Conservation (phyloP, 2,797 vertebrate genomes). For the Karalla daura region DNA sequence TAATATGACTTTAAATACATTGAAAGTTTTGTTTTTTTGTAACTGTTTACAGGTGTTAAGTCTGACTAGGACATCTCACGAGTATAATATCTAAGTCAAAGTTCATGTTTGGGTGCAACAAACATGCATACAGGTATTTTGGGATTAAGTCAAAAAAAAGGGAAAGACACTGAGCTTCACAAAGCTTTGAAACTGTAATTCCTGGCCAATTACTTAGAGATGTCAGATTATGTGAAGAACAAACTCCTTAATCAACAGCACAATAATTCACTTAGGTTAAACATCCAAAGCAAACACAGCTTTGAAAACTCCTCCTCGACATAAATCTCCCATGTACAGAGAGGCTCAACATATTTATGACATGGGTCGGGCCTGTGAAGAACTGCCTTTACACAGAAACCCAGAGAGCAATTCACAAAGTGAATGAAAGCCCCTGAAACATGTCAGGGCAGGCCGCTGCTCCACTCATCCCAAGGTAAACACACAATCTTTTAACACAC, state of each 20-base stretch:
- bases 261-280: background rate
- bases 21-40: too few relatives aligned
- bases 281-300: conserved; percentile 7
- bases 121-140: background rate
- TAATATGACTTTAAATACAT: too few relatives aligned
- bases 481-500: too few relatives aligned
- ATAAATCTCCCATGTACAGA: background rate
- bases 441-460: conserved; percentile 28
- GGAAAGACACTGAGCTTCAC: background rate
- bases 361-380: background rate
- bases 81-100: too few relatives aligned
- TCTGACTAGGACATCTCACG: too few relatives aligned
- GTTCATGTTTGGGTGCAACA: background rate
- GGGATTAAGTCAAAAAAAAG: too few relatives aligned
- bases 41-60: too few relatives aligned
- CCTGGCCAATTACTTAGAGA: background rate
- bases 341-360: conserved; percentile 23
- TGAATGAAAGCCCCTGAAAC: conserved; percentile 23
- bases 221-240: background rate
- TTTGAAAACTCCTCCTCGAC: conserved; percentile 12
- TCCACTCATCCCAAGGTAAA: conserved; percentile 49
- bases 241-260: background rate
- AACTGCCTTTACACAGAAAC: conserved; percentile 8
- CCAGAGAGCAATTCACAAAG: conserved; percentile 17
- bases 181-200: conserved; percentile 2